A percentile compares a stretch with the other conserved stretches of the same genome.
These are phyloP conservation scores for Falco naumanni DNA, from an alignment of 2,797 vertebrate genomes.

Conservation along the genomic window DNA sequence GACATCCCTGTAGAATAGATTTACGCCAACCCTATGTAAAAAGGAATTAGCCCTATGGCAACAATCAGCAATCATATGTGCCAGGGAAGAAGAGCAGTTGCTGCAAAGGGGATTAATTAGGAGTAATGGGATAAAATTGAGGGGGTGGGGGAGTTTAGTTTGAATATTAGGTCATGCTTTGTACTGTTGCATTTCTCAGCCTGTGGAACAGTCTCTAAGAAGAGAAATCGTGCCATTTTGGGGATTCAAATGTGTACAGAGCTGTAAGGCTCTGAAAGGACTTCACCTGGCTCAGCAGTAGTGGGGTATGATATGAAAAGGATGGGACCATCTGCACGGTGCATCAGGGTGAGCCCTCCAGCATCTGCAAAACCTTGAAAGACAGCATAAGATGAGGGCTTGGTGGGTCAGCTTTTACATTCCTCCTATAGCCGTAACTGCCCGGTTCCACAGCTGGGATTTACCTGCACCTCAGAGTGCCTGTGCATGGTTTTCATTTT, in stretches of 20 bases:
- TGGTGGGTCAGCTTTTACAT: not conserved
- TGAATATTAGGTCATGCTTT: not conserved
- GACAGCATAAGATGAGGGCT: not conserved
- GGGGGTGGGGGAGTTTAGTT: not conserved
- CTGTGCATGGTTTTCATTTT: not conserved
- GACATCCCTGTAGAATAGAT: not conserved
- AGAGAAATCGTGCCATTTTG: not conserved
- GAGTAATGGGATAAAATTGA: constrained; percentile 14
- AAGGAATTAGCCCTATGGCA: not conserved
- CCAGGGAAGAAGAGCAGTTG: not conserved
- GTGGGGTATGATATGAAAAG: not conserved
- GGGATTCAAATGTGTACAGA: not conserved
- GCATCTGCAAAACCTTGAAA: not conserved
- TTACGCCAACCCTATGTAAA: not conserved
- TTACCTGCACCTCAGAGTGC: not conserved
- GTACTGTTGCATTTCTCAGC: not conserved
- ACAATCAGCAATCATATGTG: not conserved
- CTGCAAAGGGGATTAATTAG: not conserved
- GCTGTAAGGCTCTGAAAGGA: not conserved
- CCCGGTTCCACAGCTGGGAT: not conserved
- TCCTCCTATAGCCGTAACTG: not conserved
- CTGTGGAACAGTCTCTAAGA: not conserved
- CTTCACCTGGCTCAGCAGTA: not conserved
- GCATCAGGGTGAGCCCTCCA: not conserved
- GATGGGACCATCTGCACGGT: not conserved